These are phyloP conservation scores for Marmota flaviventris DNA, from an alignment of 2,113 vertebrate species.

Conservation along the genomic window DNA sequence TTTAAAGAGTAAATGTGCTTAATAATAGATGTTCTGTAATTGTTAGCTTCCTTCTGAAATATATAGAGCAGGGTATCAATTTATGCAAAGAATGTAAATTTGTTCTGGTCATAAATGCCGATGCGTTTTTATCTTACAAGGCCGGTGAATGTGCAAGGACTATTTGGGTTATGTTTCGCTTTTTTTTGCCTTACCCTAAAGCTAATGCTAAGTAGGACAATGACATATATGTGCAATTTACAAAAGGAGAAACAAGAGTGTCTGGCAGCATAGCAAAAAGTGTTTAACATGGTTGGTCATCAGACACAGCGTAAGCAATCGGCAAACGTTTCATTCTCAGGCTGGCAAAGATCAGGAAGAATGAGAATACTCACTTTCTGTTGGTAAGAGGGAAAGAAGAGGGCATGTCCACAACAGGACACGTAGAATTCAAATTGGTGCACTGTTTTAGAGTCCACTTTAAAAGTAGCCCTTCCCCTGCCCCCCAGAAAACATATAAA, in stretches of 20 bases:
- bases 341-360: neutral
- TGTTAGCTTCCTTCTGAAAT: conserved; percentile 39
- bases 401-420: fast-evolving
- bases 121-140: neutral
- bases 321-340: neutral
- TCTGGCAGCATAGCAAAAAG: neutral
- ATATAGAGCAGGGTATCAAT: neutral
- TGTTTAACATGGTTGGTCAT: neutral
- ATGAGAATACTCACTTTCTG: neutral
- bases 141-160: neutral
- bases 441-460: neutral
- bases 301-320: neutral
- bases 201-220: conserved; percentile 37
- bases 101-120: conserved; percentile 37
- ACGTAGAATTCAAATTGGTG: neutral
- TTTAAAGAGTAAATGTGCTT: neutral
- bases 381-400: neutral
- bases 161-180: neutral
- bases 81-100: conserved; percentile 53
- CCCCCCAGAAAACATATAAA: neutral
- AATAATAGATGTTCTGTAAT: neutral
- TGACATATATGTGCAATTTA: neutral
- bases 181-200: conserved; percentile 41
- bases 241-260: neutral
- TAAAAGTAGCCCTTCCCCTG: neutral